phyloP scores from a whole-genome alignment of 2,113 vertebrate genomes.

The Eptesicus fuscus region DNA sequence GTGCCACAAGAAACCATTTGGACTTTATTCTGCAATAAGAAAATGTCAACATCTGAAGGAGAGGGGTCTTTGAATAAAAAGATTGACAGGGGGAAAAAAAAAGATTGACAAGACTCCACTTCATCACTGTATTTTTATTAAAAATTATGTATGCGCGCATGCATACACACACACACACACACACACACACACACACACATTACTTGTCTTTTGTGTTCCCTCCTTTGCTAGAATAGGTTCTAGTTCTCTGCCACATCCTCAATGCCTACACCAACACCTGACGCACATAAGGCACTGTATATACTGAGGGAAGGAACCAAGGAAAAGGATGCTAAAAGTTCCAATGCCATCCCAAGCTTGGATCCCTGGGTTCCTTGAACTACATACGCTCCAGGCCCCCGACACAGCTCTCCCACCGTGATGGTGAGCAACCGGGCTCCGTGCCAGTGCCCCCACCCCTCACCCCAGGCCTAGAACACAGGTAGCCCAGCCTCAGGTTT shows the following conservation, averaged over 20 bases:
- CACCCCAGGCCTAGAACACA: no score
- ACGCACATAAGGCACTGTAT: background rate
- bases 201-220: background rate
- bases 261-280: background rate
- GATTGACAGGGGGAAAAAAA: background rate
- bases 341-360: no score
- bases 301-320: background rate
- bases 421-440: background rate
- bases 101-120: background rate
- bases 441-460: rapidly evolving
- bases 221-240: background rate
- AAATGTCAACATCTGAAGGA: background rate
- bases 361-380: background rate
- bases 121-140: background rate
- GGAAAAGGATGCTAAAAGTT: background rate
- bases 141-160: background rate
- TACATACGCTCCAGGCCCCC: background rate
- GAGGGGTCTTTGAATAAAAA: background rate
- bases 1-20: background rate
- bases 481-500: background rate
- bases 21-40: background rate
- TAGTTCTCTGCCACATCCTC: no score
- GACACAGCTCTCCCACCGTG: rapidly evolving
- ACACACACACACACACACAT: background rate
- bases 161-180: rapidly evolving